These are phyloP conservation scores for Seriola rivoliana DNA, from an alignment of 2,113 vertebrate species.

Conservation along the genomic window DNA sequence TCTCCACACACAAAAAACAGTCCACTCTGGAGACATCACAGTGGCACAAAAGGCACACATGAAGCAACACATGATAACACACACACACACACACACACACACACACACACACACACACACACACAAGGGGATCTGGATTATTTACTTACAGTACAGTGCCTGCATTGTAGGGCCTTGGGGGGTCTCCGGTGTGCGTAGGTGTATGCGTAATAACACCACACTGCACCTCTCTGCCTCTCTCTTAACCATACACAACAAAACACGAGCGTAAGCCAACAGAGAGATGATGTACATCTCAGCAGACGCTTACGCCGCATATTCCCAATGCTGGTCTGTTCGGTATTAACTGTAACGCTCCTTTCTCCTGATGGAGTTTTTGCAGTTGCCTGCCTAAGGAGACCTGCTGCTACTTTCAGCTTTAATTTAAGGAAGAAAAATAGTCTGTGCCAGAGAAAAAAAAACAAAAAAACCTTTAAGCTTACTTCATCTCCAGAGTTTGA, in stretches of 20 bases:
- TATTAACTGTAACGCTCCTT: slow-evolving; percentile 15
- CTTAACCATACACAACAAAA: slow-evolving; percentile 40
- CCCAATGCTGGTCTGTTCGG: slow-evolving; percentile 36
- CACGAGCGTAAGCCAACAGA: slow-evolving; percentile 49
- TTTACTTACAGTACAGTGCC: slow-evolving; percentile 73
- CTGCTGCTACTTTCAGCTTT: slow-evolving; percentile 23
- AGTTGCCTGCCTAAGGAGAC: slow-evolving; percentile 27
- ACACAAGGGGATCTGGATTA: slow-evolving; percentile 61
- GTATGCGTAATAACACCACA: slow-evolving; percentile 57
- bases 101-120: slow-evolving; percentile 31
- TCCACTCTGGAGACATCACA: slow-evolving; percentile 64
- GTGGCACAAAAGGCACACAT: slow-evolving; percentile 53
- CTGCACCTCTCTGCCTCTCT: slow-evolving; percentile 33
- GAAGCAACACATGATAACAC: slow-evolving; percentile 50
- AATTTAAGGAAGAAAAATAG: slow-evolving; percentile 36
- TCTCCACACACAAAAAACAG: slow-evolving; percentile 41
- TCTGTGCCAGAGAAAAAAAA: too few species aligned
- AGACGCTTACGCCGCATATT: slow-evolving; percentile 45
- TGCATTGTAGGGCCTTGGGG: slow-evolving; percentile 42
- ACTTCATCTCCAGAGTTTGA: slow-evolving; percentile 14
- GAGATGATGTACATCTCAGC: slow-evolving; percentile 51
- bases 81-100: neutral
- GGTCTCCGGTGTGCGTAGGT: slow-evolving; percentile 65
- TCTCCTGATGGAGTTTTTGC: slow-evolving; percentile 37
- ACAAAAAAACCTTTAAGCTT: neutral